A percentile compares a stretch with the other conserved stretches of the same genome.
Conservation (phyloP, 2,888 invertebrate species). For the Andricus curvator region DNA sequence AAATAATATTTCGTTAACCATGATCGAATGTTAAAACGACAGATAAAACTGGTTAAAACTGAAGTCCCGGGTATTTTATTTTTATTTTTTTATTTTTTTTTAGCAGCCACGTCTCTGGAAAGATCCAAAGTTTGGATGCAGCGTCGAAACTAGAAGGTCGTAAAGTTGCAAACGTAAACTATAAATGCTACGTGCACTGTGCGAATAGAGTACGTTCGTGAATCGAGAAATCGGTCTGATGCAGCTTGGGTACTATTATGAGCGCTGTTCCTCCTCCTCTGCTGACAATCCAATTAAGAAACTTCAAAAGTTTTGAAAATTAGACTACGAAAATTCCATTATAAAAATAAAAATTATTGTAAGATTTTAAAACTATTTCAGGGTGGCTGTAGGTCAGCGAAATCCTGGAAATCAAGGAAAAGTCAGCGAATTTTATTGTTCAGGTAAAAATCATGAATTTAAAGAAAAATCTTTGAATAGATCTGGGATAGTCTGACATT, state of each 20-base stretch:
- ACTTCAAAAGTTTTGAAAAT: background rate
- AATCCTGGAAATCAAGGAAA: too few species aligned
- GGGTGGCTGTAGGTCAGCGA: too few species aligned
- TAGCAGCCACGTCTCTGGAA: background rate
- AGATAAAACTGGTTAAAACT: too few species aligned
- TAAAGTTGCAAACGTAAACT: slow-evolving; percentile 41
- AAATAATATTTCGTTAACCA: too few species aligned
- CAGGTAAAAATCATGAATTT: too few species aligned
- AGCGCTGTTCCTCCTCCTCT: background rate
- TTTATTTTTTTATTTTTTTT: slow-evolving; percentile 7
- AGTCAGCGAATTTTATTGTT: too few species aligned
- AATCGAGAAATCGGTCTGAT: slow-evolving; percentile 22
- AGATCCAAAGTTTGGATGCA: slow-evolving; percentile 25
- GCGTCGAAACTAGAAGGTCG: slow-evolving; percentile 35
- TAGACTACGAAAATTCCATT: too few species aligned
- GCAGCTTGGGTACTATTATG: slow-evolving; percentile 21
- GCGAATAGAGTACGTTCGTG: slow-evolving; percentile 28
- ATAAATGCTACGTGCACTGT: slow-evolving; percentile 36
- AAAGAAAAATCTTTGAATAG: too few species aligned
- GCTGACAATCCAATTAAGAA: slow-evolving; percentile 20
- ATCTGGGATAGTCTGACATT: too few species aligned
- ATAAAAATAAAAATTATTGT: background rate
- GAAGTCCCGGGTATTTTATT: too few species aligned
- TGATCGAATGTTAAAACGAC: too few species aligned
- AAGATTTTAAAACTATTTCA: too few species aligned